Percentiles rank a stretch among this genome's conserved stretches.
phyloP scores from a whole-genome alignment of 2,888 invertebrate species.

The Tipula confusa region DNA sequence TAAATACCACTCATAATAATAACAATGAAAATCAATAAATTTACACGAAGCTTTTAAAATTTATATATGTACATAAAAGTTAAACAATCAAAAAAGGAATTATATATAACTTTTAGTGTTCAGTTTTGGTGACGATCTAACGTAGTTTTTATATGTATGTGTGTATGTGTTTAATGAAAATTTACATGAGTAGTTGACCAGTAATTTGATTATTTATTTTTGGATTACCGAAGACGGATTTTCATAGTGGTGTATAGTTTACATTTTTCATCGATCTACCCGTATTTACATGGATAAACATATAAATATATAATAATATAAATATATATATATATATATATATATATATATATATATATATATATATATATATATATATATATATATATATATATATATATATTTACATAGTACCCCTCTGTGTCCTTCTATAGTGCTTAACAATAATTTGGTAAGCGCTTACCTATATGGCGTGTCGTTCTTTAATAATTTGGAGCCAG shows the following conservation, averaged over 20 bases:
- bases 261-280: background rate
- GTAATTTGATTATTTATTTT: slow-evolving; percentile 5
- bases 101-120: background rate
- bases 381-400: no score
- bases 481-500: background rate
- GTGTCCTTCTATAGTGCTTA: no score
- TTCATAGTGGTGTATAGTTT: background rate
- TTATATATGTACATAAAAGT: background rate
- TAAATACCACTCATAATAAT: background rate
- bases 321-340: no score
- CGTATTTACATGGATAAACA: no score
- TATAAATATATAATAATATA: no score
- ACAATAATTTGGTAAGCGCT: background rate
- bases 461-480: background rate
- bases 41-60: slow-evolving; percentile 5
- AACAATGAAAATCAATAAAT: background rate
- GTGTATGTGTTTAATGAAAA: background rate
- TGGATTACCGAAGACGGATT: background rate
- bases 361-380: no score
- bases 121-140: background rate
- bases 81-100: background rate
- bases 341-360: no score
- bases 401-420: no score
- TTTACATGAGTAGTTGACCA: background rate
- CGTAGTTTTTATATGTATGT: background rate